These are phyloP conservation scores for Echinarachnius parma DNA, from an alignment of 53 echinoderm and acorn worm species.

Conservation along the genomic window DNA sequence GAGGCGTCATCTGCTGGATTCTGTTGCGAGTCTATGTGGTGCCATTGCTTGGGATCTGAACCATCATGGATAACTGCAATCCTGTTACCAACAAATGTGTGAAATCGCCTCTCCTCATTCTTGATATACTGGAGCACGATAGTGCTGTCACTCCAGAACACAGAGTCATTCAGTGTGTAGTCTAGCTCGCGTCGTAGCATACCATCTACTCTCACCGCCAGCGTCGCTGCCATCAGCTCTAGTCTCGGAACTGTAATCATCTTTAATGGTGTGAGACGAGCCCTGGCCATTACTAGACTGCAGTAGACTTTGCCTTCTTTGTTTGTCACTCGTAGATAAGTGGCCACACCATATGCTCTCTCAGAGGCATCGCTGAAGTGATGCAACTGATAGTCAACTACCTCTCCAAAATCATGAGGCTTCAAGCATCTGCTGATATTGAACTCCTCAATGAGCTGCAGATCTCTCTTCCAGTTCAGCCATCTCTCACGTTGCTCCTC, in stretches of 20 bases:
- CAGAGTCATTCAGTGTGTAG: slow-evolving; percentile 24
- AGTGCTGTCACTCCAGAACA: slow-evolving; percentile 55
- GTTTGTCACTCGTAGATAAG: slow-evolving; percentile 4
- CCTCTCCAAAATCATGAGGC: background rate
- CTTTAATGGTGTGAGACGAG: slow-evolving; percentile 40
- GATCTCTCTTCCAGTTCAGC: slow-evolving; percentile 27
- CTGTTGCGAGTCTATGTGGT: too few species aligned
- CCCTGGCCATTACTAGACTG: slow-evolving; percentile 17
- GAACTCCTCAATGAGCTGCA: slow-evolving; percentile 7
- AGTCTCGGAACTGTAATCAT: slow-evolving; percentile 22
- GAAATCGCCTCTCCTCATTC: too few species aligned
- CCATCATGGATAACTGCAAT: too few species aligned
- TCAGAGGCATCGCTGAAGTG: slow-evolving; percentile 19
- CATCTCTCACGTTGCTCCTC: slow-evolving; percentile 8
- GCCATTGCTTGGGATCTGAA: too few species aligned
- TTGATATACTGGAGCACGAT: slow-evolving; percentile 29
- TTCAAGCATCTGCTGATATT: slow-evolving; percentile 3
- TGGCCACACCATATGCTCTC: slow-evolving; percentile 12
- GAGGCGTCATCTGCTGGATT: too few species aligned
- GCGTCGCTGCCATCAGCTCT: slow-evolving; percentile 45
- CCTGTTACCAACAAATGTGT: too few species aligned
- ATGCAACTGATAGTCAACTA: slow-evolving; percentile 12
- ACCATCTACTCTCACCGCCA: slow-evolving; percentile 38
- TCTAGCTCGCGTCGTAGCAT: slow-evolving; percentile 39
- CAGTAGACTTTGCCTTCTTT: background rate